Evolutionary conservation across 2,888 invertebrate genomes (phyloP), one percentile per base, ranked within the genome.

Genomic region (Trichogramma dendrolimi): DNA sequence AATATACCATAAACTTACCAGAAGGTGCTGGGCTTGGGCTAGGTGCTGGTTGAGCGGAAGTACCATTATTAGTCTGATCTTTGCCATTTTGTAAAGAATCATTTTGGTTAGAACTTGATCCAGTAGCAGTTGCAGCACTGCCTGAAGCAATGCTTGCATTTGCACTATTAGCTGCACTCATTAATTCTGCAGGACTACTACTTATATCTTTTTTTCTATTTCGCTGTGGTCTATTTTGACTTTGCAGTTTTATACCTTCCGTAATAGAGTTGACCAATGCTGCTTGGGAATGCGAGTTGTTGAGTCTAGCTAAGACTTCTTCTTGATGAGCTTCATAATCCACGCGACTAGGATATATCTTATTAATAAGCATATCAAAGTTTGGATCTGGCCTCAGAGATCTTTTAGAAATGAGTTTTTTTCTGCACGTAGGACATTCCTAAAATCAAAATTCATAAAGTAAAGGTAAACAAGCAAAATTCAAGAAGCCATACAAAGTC

Each of bases 341-440:
- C 73, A 95, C 95, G 62, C 96, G 85, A 73, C 95, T 95, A 0
- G 97, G 97, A 80, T 96, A 96, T 64, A 99, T 97, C 80, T 98
- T 98, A 0, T 95, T 92, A 70, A 99, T 99, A 14, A 99, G 82
- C 69, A 94, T 84, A 81, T 99, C 99, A 76, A 99, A 99, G 80
- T 98, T 98, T 0, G 98, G 97, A 81, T 99, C 99, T 0, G 96
- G 94, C 46, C 99, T 84, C 6, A 99, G 80, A 0, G 97, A 97
- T 51, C 99, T 84, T 77, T 98, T 98, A 0, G 98, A 99, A 0
- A 98, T 96, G 6, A 99, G 82, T 78, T 99, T 99, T 78, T 98
- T 99, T 46, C 99, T 86, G 79, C 98, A 99, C 0, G 99, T 98
- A 1, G 99, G 99, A 75, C 99, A 99, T 82, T 99, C 98, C 79